These are phyloP conservation scores for Oxytorus armatus DNA, from an alignment of 2,888 invertebrate genomes.

Conservation along the genomic window DNA sequence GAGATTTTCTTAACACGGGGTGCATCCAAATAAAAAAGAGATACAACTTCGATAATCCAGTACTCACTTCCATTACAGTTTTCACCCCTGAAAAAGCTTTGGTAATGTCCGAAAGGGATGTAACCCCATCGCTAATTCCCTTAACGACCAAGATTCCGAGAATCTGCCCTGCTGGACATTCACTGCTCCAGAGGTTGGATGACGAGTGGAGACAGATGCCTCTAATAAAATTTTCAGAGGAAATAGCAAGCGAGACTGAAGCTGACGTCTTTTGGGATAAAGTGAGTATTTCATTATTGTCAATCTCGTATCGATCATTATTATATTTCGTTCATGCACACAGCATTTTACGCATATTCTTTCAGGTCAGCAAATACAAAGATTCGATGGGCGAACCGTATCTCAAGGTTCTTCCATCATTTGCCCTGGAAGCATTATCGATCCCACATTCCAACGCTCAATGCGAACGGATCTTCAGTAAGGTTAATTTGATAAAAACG, in stretches of 20 bases:
- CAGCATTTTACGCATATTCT: no score
- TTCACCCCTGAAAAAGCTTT: conserved; percentile 60
- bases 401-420: no score
- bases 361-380: no score
- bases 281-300: conserved; percentile 23
- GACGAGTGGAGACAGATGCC: conserved; percentile 68
- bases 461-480: no score
- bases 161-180: conserved; percentile 16
- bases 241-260: conserved; percentile 57
- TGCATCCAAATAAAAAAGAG: conserved; percentile 68
- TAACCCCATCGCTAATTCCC: conserved; percentile 21
- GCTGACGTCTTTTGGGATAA: conserved; percentile 67
- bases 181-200: conserved; percentile 58
- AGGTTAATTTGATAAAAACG: no score
- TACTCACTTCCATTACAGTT: conserved; percentile 44
- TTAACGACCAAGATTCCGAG: conserved; percentile 29
- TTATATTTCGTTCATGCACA: no score
- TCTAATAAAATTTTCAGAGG: conserved; percentile 45
- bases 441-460: no score
- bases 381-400: no score
- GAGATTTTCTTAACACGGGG: conserved; percentile 61
- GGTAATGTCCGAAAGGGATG: neutral
- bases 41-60: no score
- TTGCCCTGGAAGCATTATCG: no score
- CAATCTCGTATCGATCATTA: no score